These are phyloP conservation scores for Discoglossus pictus DNA, from an alignment of 2,797 vertebrate species.

Conservation along the genomic window DNA sequence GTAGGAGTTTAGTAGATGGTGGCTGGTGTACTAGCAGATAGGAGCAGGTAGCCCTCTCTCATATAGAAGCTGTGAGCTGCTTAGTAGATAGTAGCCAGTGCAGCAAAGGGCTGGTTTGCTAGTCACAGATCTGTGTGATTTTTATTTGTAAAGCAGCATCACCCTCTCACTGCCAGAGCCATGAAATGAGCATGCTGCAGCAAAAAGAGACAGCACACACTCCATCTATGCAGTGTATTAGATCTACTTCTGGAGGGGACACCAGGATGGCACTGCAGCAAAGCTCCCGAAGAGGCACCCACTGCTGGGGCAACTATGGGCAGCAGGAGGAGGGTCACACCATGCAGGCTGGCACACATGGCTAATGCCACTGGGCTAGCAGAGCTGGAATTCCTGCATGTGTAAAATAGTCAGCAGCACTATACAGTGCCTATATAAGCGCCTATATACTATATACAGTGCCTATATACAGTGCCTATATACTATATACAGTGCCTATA, in stretches of 20 bases:
- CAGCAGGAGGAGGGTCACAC: too few species aligned
- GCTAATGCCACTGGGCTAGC: too few species aligned
- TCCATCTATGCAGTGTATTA: not conserved
- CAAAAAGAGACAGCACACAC: not conserved
- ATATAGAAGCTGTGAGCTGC: slow-evolving; percentile 18
- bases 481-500: too few species aligned
- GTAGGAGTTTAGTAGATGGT: too few species aligned
- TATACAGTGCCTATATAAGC: too few species aligned
- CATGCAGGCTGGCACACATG: too few species aligned
- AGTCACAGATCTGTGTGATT: slow-evolving; percentile 34
- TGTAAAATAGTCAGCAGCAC: too few species aligned
- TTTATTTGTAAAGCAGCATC: slow-evolving; percentile 17
- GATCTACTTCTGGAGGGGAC: not conserved
- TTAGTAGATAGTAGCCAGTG: slow-evolving; percentile 5
- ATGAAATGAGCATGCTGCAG: slow-evolving; percentile 30
- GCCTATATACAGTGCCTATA: too few species aligned
- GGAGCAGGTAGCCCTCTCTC: slow-evolving; percentile 8
- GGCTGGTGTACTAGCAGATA: not conserved
- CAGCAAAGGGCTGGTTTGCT: slow-evolving; percentile 22
- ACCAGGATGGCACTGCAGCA: slow-evolving; percentile 2
- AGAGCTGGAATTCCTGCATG: too few species aligned
- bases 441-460: too few species aligned
- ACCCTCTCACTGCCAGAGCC: slow-evolving; percentile 7
- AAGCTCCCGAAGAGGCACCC: not conserved
- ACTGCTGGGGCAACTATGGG: too few species aligned